Conservation (phyloP, 2,888 invertebrate genomes). For the Chymomyza procnemis region DNA sequence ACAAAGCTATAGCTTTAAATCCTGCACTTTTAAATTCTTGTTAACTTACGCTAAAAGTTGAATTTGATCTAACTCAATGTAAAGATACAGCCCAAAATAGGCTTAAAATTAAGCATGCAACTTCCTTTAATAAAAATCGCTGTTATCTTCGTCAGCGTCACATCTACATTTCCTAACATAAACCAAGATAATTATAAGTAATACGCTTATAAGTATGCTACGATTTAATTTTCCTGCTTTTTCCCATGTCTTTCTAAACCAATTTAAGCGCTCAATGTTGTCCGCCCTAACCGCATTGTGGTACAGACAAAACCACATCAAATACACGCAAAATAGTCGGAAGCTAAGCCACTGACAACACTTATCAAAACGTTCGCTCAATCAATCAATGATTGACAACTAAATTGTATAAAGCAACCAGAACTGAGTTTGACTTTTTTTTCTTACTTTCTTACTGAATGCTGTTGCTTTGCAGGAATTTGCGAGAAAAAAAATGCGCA, state of each 20-base stretch:
- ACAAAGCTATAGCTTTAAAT: too few species aligned
- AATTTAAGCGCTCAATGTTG: not conserved
- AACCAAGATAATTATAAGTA: not conserved
- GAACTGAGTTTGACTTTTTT: not conserved
- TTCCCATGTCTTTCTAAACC: not conserved
- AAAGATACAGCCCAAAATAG: too few species aligned
- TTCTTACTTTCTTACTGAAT: not conserved
- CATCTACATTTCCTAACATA: not conserved
- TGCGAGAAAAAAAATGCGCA: constrained; percentile 46
- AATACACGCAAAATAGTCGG: not conserved
- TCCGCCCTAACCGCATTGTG: not conserved
- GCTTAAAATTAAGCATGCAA: too few species aligned
- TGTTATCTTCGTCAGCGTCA: too few species aligned
- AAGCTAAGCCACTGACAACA: constrained; percentile 61
- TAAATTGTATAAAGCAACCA: constrained; percentile 40
- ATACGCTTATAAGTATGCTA: constrained; percentile 1
- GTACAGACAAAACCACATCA: not conserved
- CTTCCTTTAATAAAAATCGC: too few species aligned
- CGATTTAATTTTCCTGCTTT: not conserved
- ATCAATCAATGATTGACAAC: constrained; percentile 71
- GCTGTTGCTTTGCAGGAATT: not conserved
- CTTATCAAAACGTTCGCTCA: constrained; percentile 68
- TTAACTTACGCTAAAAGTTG: too few species aligned
- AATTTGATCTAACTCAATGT: too few species aligned
- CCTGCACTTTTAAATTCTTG: too few species aligned